Evolutionary conservation across 2,797 vertebrate species (phyloP), one percentile per base, ranked within the genome.

Genomic region (Ctenopoma kingsleyae): DNA sequence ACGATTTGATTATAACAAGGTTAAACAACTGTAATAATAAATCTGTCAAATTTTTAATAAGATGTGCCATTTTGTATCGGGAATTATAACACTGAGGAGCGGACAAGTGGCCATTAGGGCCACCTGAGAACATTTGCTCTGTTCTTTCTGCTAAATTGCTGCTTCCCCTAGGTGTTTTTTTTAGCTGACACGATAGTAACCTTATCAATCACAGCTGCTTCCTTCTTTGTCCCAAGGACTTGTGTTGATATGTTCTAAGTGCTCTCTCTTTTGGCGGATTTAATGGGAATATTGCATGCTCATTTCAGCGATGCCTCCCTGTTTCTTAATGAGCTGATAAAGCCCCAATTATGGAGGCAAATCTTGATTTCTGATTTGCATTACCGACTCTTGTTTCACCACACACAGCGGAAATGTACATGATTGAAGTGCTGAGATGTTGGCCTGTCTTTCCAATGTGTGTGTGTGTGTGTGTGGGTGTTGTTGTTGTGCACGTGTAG

Each of bases 11-110:
- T 86, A 87, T 80, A 66, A 84, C 82, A 78, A 91, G 91, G 92
- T 93, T 89, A 90, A 91, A 87, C 80, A 92, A 81, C 87, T 81
- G 83, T 87, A 88, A 91, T 87, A 87, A 93, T 92, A 90, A 91
- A 92, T 91, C 88, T 89, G 88, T 89, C 89, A 88, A 35, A 60
- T 68, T 80, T 88, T 82, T 88, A 87, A 90, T 85, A 87, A 82
- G 81, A 87, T 81, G 83, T 89, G 86, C 81, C 79, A 65, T 86
- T 87, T 87, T 80, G 75, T 76, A 65, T 65, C 16, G 15, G 54
- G 52, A 78, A 71, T 87, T 74, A 84, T 80, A 64, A 78, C 76
- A 54, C 47, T 23, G 66, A 78, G 80, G 85, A 78, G 60, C 82
- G 71, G 77, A 69, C 69, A 67, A 73, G 83, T 77, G 81, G 80